Evolutionary conservation across 2,888 invertebrate species (phyloP).

Genomic region (Gortyna flavago): DNA sequence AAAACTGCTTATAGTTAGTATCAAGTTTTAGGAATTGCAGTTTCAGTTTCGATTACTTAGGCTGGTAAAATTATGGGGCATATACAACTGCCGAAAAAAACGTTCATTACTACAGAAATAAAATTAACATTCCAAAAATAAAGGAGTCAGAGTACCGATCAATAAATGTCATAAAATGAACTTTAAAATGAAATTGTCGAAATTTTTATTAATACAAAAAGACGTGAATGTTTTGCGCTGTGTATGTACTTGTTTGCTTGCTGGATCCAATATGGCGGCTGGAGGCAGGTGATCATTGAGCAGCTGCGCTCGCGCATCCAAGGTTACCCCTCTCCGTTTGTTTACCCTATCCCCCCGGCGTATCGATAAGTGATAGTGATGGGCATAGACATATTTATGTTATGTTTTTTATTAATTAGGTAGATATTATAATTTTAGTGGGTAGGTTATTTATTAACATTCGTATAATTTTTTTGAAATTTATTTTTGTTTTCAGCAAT

Average conservation of each 20-base stretch:
- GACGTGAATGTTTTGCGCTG: constrained; percentile 62
- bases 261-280: constrained; percentile 79
- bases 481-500: neutral
- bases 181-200: constrained; percentile 68
- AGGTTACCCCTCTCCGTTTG: constrained; percentile 84
- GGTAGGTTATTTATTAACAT: constrained; percentile 36
- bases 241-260: constrained; percentile 77
- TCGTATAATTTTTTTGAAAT: constrained; percentile 13
- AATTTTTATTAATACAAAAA: constrained; percentile 69
- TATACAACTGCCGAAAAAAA: constrained; percentile 31
- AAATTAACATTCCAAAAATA: constrained; percentile 39
- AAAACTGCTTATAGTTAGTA: constrained; percentile 15
- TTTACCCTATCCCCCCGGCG: constrained; percentile 73
- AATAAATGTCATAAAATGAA: constrained; percentile 67
- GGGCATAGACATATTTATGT: constrained; percentile 67
- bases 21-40: constrained; percentile 2
- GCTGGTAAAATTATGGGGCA: constrained; percentile 3
- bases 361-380: constrained; percentile 81
- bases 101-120: neutral
- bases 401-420: constrained; percentile 52
- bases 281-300: constrained; percentile 85
- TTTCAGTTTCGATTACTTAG: constrained; percentile 12
- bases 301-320: constrained; percentile 85
- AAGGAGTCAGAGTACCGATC: constrained; percentile 37
- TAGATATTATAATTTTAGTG: constrained; percentile 50